Conservation (phyloP, 2,797 vertebrate genomes). For the Momotus momota region DNA sequence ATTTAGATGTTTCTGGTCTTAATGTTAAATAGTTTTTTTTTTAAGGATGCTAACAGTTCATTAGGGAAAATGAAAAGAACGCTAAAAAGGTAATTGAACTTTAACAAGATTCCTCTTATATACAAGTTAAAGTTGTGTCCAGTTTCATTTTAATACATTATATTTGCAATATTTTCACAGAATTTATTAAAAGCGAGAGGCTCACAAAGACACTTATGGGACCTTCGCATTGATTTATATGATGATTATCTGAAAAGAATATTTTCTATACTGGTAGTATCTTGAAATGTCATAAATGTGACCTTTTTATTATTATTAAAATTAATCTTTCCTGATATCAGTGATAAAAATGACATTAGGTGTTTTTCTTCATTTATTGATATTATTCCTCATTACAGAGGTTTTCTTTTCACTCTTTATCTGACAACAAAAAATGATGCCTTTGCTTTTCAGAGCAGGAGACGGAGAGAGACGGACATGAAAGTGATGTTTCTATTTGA, state of each 20-base stretch:
- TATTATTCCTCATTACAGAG: neutral
- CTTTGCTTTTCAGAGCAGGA: neutral
- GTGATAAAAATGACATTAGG: neutral
- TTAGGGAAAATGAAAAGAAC: neutral
- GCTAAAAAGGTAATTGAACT: neutral
- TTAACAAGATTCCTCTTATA: neutral
- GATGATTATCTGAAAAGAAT: neutral
- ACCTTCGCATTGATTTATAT: neutral
- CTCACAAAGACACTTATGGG: neutral
- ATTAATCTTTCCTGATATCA: neutral
- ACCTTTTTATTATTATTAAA: neutral
- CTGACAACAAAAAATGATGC: neutral
- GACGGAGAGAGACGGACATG: neutral
- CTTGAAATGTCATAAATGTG: neutral
- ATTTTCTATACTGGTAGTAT: neutral
- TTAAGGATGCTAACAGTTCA: neutral
- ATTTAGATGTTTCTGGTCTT: neutral
- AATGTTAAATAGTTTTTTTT: neutral
- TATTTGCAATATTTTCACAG: neutral
- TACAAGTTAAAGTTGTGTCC: neutral
- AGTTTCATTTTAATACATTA: neutral
- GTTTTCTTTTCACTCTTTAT: neutral
- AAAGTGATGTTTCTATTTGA: neutral
- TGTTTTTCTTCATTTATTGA: neutral
- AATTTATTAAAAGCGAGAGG: neutral